These are phyloP conservation scores for Teleopsis dalmanni DNA, from an alignment of 1,140 invertebrate genomes.

Conservation along the genomic window DNA sequence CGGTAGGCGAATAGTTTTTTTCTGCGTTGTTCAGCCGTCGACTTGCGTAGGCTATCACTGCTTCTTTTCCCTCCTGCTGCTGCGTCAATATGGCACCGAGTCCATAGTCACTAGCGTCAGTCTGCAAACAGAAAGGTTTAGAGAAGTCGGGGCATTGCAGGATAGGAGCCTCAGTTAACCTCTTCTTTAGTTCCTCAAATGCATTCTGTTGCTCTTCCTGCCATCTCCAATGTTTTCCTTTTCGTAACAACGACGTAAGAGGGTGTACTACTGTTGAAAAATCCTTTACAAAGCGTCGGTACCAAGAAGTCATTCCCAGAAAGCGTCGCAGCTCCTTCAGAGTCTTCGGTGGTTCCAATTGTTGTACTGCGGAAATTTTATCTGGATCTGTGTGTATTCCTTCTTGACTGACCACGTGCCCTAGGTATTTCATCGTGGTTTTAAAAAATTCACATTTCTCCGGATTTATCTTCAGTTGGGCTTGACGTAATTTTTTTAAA, in stretches of 20 bases:
- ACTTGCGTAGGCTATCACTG: too few species aligned
- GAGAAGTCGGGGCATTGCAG: slow-evolving; percentile 15
- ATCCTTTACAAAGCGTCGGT: background rate
- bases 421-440: background rate
- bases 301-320: slow-evolving; percentile 5
- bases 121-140: slow-evolving; percentile 6
- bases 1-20: too few species aligned
- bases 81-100: background rate
- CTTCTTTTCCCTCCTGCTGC: too few species aligned
- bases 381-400: slow-evolving; percentile 20
- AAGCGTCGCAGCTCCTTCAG: slow-evolving; percentile 2
- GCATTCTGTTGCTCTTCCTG: slow-evolving; percentile 19
- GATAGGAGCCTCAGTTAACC: too few species aligned
- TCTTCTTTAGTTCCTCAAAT: slow-evolving; percentile 15
- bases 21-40: too few species aligned
- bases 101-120: slow-evolving; percentile 1
- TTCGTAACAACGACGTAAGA: slow-evolving; percentile 21
- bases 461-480: slow-evolving; percentile 5
- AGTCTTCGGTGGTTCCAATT: background rate
- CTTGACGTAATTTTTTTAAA: background rate
- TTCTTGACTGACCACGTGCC: slow-evolving; percentile 2
- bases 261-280: slow-evolving; percentile 19
- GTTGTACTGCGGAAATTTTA: slow-evolving; percentile 2
- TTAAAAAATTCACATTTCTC: slow-evolving; percentile 41
- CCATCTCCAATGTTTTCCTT: slow-evolving; percentile 19